phyloP scores from a whole-genome alignment of 92 coral and sea anemone genomes.

The Epizoanthus stellaris region DNA sequence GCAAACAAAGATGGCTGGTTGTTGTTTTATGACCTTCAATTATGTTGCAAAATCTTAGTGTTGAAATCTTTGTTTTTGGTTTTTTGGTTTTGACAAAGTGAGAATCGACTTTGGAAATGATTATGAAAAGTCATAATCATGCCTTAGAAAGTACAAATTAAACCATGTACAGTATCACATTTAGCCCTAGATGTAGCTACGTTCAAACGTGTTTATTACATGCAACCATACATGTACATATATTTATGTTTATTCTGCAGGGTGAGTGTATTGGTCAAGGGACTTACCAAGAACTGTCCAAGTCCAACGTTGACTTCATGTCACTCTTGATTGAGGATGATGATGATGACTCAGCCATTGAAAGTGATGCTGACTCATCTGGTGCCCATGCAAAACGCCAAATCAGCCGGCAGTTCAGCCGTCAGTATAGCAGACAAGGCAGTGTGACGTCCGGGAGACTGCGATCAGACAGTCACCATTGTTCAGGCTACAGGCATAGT shows the following conservation, averaged over 20 bases:
- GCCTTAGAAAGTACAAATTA: too few relatives aligned
- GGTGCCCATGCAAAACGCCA: conserved; percentile 51
- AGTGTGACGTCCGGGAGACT: conserved; percentile 52
- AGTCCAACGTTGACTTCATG: conserved; percentile 85
- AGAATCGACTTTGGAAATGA: too few relatives aligned
- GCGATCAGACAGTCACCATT: conserved; percentile 54
- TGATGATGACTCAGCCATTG: conserved; percentile 75
- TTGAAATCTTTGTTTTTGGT: too few relatives aligned
- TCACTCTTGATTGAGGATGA: conserved; percentile 66
- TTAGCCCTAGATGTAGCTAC: too few relatives aligned
- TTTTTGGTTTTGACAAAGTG: too few relatives aligned
- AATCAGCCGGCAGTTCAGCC: conserved; percentile 53
- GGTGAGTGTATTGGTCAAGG: conserved; percentile 89
- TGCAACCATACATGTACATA: too few relatives aligned
- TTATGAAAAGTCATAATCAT: too few relatives aligned
- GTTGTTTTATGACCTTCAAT: too few relatives aligned
- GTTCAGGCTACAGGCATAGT: conserved; percentile 58
- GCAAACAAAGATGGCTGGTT: too few relatives aligned
- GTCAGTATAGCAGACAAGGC: conserved; percentile 72
- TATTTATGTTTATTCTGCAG: conserved; percentile 21
- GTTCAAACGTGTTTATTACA: too few relatives aligned
- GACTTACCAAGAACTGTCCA: conserved; percentile 78
- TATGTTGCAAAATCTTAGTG: too few relatives aligned
- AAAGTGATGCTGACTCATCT: conserved; percentile 56
- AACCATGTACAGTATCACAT: too few relatives aligned